Conservation (phyloP, 1,140 invertebrate species). For the Apis dorsata region DNA sequence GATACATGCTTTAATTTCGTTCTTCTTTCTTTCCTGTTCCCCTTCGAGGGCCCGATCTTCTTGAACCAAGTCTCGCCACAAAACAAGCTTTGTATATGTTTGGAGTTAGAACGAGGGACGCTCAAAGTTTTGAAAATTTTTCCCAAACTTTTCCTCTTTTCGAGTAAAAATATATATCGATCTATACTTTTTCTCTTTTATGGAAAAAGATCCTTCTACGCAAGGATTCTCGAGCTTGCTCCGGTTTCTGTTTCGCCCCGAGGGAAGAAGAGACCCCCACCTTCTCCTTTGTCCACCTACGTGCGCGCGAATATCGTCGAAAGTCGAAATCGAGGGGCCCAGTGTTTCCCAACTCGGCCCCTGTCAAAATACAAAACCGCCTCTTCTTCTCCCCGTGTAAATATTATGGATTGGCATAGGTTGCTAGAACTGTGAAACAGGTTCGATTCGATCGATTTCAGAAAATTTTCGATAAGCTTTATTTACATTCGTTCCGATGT, state of each 20-base stretch:
- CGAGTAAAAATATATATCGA: background rate
- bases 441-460: no score
- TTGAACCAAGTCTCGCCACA: no score
- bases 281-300: constrained; percentile 52
- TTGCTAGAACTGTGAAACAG: no score
- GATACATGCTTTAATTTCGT: constrained; percentile 12
- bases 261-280: constrained; percentile 14
- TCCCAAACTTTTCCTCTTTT: no score
- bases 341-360: constrained; percentile 11
- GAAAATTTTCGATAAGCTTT: no score
- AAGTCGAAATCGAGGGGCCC: constrained; percentile 49
- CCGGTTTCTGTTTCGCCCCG: constrained; percentile 40
- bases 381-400: background rate
- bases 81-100: no score
- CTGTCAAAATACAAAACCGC: background rate
- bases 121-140: no score
- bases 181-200: background rate
- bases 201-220: background rate
- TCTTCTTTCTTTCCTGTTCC: background rate
- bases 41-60: no score
- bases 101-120: no score
- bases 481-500: no score
- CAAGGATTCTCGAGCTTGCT: constrained; percentile 51
- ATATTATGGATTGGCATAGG: no score
- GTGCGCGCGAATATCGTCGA: constrained; percentile 26